phyloP scores from a whole-genome alignment of 1,140 invertebrate genomes.

The Drosophila simulans region DNA sequence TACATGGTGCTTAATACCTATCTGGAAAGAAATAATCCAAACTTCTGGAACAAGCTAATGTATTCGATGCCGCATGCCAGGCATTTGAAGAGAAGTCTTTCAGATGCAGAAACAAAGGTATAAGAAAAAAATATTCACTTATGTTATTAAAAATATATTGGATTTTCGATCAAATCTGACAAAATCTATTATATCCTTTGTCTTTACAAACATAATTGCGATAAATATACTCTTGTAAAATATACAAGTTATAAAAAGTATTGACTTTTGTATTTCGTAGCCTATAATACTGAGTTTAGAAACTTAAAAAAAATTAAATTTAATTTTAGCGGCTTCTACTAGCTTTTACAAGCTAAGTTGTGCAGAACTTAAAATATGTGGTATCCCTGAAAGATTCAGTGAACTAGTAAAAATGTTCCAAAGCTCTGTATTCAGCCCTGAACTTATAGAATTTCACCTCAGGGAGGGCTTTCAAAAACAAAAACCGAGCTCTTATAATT shows the following conservation, averaged over 20 bases:
- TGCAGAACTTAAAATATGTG: background rate
- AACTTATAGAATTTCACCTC: background rate
- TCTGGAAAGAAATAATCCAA: slow-evolving; percentile 12
- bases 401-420: background rate
- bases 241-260: no score
- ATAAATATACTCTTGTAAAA: no score
- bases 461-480: background rate
- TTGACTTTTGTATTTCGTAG: no score
- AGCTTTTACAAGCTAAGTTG: background rate
- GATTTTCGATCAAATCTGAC: no score
- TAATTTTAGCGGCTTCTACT: background rate
- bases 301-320: background rate
- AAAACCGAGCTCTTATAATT: no score
- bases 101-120: background rate
- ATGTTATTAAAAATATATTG: no score
- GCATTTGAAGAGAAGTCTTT: background rate
- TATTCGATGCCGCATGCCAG: slow-evolving; percentile 34
- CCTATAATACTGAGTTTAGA: no score
- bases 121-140: background rate
- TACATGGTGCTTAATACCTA: slow-evolving; percentile 43
- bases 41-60: slow-evolving; percentile 42
- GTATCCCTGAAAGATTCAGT: background rate
- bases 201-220: no score
- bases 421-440: background rate
- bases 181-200: no score